These are phyloP conservation scores for Solenopsis fugax DNA, from an alignment of 1,140 invertebrate genomes.

Conservation along the genomic window DNA sequence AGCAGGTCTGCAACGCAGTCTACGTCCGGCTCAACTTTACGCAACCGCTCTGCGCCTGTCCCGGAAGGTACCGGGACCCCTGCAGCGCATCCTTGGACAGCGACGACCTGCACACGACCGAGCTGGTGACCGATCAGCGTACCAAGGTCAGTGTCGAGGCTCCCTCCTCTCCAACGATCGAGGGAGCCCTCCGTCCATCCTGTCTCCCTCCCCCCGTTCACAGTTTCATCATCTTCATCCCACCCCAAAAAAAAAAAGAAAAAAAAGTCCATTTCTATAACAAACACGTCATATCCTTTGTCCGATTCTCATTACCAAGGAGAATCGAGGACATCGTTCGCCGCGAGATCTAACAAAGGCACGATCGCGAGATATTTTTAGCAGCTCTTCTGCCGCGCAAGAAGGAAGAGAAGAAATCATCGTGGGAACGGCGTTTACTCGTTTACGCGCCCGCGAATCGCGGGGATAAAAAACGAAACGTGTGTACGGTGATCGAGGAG, in stretches of 20 bases:
- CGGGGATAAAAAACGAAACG: conserved; percentile 19
- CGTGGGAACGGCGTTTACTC: neutral
- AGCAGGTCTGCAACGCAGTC: conserved; percentile 97
- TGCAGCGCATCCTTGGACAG: conserved; percentile 95
- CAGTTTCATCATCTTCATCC: neutral
- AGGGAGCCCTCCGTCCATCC: no score
- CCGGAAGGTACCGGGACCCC: conserved; percentile 93
- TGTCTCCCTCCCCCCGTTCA: no score
- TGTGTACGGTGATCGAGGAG: neutral
- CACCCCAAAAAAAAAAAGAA: no score
- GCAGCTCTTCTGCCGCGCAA: neutral
- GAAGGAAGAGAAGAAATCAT: conserved; percentile 2
- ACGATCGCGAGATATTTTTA: neutral
- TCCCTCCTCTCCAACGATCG: no score
- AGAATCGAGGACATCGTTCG: neutral
- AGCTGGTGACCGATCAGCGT: conserved; percentile 93
- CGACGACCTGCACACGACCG: conserved; percentile 96
- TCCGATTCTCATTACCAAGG: neutral
- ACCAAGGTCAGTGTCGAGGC: conserved; percentile 89
- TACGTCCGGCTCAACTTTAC: conserved; percentile 97
- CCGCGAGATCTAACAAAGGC: neutral
- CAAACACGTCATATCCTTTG: neutral
- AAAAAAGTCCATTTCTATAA: neutral
- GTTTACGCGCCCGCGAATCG: neutral
- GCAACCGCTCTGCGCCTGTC: conserved; percentile 96